phyloP scores from a whole-genome alignment of 2,888 invertebrate genomes.

The Drosophila peninsularis region DNA sequence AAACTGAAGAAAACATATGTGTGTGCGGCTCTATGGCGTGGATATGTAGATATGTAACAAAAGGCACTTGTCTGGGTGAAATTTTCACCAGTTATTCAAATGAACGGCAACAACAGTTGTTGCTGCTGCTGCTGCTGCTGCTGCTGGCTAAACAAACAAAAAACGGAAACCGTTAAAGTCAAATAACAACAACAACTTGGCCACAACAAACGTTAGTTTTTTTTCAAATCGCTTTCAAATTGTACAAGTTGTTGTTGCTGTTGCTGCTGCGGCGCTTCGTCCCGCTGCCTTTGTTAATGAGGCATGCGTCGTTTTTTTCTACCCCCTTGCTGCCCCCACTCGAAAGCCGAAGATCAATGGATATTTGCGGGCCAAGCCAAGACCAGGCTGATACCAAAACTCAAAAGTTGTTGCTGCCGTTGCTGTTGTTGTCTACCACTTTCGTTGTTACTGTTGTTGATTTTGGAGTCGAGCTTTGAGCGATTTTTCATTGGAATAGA shows the following conservation, averaged over 20 bases:
- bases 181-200: conserved; percentile 55
- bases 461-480: conserved; percentile 64
- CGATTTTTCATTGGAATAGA: conserved; percentile 80
- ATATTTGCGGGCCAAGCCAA: conserved; percentile 51
- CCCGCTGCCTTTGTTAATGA: conserved; percentile 68
- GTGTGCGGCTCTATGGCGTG: not conserved
- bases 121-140: conserved; percentile 22
- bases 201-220: conserved; percentile 47
- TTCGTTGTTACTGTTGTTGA: conserved; percentile 71
- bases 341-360: conserved; percentile 72
- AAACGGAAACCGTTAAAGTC: conserved; percentile 79
- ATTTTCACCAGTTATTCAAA: conserved; percentile 80
- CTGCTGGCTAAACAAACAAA: conserved; percentile 68
- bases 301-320: conserved; percentile 68
- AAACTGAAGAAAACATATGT: conserved; percentile 42
- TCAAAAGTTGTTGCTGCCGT: conserved; percentile 49
- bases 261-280: conserved; percentile 44
- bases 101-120: conserved; percentile 52
- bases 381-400: conserved; percentile 47
- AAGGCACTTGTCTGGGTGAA: conserved; percentile 80
- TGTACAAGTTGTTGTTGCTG: conserved; percentile 41
- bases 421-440: conserved; percentile 64
- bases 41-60: conserved; percentile 52
- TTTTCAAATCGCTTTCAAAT: conserved; percentile 76
- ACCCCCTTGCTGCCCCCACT: conserved; percentile 48